These are phyloP conservation scores for Antennarius maculatus DNA, from an alignment of 2,797 vertebrate species.

Conservation along the genomic window DNA sequence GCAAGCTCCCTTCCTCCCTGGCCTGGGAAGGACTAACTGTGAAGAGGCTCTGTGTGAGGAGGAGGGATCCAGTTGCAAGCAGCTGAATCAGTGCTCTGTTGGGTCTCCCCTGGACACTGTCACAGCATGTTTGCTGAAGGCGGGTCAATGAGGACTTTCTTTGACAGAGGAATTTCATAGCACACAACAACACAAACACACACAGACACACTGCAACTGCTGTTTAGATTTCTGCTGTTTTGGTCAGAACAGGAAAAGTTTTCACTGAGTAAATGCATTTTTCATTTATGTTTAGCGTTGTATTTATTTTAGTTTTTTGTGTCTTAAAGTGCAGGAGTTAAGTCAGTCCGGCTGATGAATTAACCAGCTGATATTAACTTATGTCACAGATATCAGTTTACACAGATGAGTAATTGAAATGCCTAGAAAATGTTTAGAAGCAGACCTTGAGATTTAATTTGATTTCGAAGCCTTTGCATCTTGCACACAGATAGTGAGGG, in stretches of 20 bases:
- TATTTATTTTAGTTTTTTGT: neutral
- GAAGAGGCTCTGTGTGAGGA: conserved; percentile 64
- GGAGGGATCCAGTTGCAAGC: conserved; percentile 79
- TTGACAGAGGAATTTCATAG: conserved; percentile 82
- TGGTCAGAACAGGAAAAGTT: conserved; percentile 42
- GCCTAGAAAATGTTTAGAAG: too few relatives aligned
- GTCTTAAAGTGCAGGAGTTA: neutral
- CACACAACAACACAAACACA: conserved; percentile 56
- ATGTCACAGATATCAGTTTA: neutral
- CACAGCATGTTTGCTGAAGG: conserved; percentile 80
- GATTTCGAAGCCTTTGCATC: too few relatives aligned
- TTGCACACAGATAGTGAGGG: too few relatives aligned
- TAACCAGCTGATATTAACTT: neutral
- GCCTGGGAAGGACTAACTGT: conserved; percentile 57
- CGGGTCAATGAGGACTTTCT: conserved; percentile 79
- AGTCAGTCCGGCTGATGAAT: neutral
- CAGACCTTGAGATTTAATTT: too few relatives aligned
- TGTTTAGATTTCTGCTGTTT: conserved; percentile 24
- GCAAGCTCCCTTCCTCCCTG: conserved; percentile 66
- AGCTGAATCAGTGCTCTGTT: conserved; percentile 82
- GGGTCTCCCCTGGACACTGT: conserved; percentile 79
- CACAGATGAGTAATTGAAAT: neutral
- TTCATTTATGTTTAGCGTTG: neutral
- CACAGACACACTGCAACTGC: conserved; percentile 25
- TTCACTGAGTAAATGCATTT: conserved; percentile 13